Conservation (phyloP, 2,113 vertebrate genomes). For the Pseudorectes ferrugineus region DNA sequence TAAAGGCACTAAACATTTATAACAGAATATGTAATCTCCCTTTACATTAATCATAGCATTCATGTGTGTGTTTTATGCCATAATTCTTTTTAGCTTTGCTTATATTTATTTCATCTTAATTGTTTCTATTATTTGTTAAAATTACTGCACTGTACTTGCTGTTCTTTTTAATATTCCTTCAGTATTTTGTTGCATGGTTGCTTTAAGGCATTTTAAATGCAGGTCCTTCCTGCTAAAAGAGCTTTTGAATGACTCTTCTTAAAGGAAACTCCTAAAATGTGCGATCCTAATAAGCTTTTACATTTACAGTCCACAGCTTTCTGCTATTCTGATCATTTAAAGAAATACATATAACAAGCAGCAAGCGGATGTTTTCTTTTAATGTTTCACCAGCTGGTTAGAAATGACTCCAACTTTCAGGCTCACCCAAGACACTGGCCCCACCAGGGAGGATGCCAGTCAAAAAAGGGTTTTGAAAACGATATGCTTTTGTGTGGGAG, state of each 20-base stretch:
- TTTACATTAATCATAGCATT: conserved; percentile 24
- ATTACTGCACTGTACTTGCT: not conserved
- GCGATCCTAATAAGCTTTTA: not conserved
- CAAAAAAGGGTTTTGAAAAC: not conserved
- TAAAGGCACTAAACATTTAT: conserved; percentile 42
- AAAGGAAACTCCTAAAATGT: not conserved
- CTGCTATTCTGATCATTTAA: not conserved
- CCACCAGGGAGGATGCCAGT: not conserved
- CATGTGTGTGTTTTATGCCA: not conserved
- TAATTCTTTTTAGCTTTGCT: not conserved
- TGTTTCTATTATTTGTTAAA: not conserved
- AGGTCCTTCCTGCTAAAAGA: not conserved
- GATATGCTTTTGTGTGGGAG: not conserved
- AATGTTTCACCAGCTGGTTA: not conserved
- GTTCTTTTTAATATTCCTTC: not conserved
- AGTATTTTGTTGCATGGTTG: not conserved
- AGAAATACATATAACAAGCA: not conserved
- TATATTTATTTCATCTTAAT: conserved; percentile 7
- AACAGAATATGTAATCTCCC: conserved; percentile 15
- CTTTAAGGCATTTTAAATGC: not conserved
- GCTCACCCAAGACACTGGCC: not conserved
- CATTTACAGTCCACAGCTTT: not conserved
- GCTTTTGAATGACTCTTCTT: not conserved
- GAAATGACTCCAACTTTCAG: not conserved
- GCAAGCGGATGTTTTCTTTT: not conserved